Conservation (phyloP, 1,140 invertebrate genomes). For the Orius laevigatus region DNA sequence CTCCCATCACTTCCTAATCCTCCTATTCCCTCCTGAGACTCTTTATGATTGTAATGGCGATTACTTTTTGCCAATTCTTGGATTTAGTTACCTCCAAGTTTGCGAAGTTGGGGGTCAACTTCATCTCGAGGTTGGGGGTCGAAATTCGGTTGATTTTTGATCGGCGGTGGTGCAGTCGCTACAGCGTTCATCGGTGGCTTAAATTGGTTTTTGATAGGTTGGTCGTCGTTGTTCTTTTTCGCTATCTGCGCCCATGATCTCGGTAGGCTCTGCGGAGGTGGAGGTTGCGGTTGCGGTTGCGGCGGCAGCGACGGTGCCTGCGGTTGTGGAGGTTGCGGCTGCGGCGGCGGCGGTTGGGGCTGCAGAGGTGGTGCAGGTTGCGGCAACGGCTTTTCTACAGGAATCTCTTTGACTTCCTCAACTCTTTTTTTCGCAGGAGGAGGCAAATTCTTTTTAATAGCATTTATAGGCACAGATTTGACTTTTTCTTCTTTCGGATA, state of each 20-base stretch:
- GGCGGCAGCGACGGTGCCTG: not conserved
- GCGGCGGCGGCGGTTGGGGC: not conserved
- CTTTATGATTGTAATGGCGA: too few species aligned
- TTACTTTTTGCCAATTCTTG: too few species aligned
- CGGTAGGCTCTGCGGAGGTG: not conserved
- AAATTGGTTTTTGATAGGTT: not conserved
- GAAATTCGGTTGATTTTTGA: not conserved
- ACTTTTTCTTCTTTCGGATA: not conserved
- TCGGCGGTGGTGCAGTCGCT: not conserved
- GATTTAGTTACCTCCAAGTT: not conserved
- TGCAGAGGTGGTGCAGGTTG: not conserved
- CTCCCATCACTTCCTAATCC: too few species aligned
- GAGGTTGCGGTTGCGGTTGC: not conserved
- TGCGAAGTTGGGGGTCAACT: not conserved
- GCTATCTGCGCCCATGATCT: not conserved
- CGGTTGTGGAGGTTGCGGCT: not conserved
- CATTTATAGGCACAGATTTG: not conserved
- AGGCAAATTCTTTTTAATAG: not conserved
- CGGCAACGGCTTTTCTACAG: not conserved
- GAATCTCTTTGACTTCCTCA: not conserved
- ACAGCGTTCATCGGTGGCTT: slow-evolving; percentile 2
- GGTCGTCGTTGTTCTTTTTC: not conserved
- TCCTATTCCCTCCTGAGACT: too few species aligned
- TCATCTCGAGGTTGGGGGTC: not conserved
- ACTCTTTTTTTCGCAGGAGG: not conserved